Conservation (phyloP, 2,888 invertebrate genomes). For the Trimorus sp. region DNA sequence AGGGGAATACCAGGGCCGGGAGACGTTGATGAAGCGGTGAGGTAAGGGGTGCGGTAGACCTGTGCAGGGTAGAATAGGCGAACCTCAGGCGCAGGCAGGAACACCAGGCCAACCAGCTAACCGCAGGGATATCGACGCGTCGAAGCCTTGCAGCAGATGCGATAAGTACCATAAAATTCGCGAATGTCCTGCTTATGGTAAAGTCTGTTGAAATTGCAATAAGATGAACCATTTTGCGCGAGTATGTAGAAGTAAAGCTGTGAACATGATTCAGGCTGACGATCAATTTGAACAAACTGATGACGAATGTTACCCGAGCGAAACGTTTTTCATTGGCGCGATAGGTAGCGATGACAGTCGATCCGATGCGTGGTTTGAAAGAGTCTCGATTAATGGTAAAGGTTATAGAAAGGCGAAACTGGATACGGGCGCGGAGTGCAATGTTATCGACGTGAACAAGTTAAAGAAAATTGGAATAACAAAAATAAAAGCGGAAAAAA, state of each 20-base stretch:
- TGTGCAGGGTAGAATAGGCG: too few relatives aligned
- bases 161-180: conserved; percentile 32
- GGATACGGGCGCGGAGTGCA: conserved; percentile 33
- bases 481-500: conserved; percentile 8
- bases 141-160: conserved; percentile 41
- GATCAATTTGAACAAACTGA: too few relatives aligned
- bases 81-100: too few relatives aligned
- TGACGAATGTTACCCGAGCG: too few relatives aligned
- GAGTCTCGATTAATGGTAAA: conserved; percentile 5
- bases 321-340: too few relatives aligned
- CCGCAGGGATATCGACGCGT: too few relatives aligned
- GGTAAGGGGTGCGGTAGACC: too few relatives aligned
- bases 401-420: conserved; percentile 21
- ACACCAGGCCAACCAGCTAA: too few relatives aligned
- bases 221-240: conserved; percentile 52
- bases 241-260: conserved; percentile 36
- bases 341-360: neutral
- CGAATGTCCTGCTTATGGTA: conserved; percentile 60
- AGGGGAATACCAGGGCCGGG: too few relatives aligned
- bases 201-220: conserved; percentile 44
- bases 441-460: conserved; percentile 18
- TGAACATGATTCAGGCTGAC: neutral
- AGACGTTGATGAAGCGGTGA: too few relatives aligned
- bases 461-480: conserved; percentile 15
- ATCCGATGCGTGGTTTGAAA: conserved; percentile 29